Percentiles rank a stretch among this genome's conserved stretches.
phyloP scores from a whole-genome alignment of 1,140 invertebrate genomes.

The Calliopsis andreniformis region DNA sequence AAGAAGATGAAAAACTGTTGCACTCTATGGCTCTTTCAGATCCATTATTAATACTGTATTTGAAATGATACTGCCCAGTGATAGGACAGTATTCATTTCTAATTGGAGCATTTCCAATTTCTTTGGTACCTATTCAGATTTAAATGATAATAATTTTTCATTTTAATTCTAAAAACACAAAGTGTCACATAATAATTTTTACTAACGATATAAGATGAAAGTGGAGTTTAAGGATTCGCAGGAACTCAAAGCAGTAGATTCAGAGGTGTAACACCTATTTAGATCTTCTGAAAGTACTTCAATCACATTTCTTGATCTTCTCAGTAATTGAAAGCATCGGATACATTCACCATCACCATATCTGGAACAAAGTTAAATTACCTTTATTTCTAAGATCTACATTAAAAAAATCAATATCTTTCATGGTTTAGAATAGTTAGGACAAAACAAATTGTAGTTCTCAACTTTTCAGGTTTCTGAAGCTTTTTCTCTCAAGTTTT shows the following conservation, averaged over 20 bases:
- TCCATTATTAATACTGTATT: slow-evolving; percentile 83
- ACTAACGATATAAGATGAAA: slow-evolving; percentile 78
- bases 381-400: no score
- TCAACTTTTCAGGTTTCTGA: no score
- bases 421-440: background rate
- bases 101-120: slow-evolving; percentile 79
- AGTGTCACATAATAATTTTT: background rate
- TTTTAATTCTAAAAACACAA: background rate
- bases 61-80: slow-evolving; percentile 85
- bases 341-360: slow-evolving; percentile 83
- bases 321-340: slow-evolving; percentile 84
- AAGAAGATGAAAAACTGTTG: slow-evolving; percentile 82
- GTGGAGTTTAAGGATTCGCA: slow-evolving; percentile 81
- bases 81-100: slow-evolving; percentile 86
- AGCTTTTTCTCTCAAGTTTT: no score
- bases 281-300: slow-evolving; percentile 85
- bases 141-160: no score
- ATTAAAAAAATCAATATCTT: background rate
- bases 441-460: no score
- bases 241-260: slow-evolving; percentile 83
- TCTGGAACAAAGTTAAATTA: slow-evolving; percentile 70
- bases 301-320: slow-evolving; percentile 85
- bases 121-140: slow-evolving; percentile 82
- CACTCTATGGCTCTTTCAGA: slow-evolving; percentile 82
- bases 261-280: slow-evolving; percentile 85